Evolutionary conservation across 1,140 invertebrate genomes (phyloP).

Genomic region (Drosophila kohkoa): DNA sequence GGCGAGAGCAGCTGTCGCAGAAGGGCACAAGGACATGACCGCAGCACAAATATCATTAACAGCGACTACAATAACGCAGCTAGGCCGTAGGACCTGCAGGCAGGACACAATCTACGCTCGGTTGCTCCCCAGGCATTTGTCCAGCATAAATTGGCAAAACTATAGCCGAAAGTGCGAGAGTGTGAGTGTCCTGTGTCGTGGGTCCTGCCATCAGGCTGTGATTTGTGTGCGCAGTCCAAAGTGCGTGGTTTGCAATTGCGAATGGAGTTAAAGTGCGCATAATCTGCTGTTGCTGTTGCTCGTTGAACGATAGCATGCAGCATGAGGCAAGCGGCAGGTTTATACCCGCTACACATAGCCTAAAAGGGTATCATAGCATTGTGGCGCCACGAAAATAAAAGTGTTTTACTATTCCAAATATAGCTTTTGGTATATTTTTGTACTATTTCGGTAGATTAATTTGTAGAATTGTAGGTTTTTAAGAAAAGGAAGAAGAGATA

Average conservation of each 20-base stretch:
- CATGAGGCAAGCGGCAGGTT: neutral
- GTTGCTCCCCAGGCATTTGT: neutral
- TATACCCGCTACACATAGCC: too few species aligned
- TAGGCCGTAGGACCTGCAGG: slow-evolving; percentile 4
- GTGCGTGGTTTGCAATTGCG: slow-evolving; percentile 40
- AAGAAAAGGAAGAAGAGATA: too few species aligned
- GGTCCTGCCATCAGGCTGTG: neutral
- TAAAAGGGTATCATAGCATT: too few species aligned
- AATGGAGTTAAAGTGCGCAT: slow-evolving; percentile 20
- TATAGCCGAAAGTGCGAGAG: slow-evolving; percentile 8
- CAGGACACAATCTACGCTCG: slow-evolving; percentile 1
- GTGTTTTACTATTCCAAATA: too few species aligned
- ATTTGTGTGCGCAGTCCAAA: slow-evolving; percentile 18
- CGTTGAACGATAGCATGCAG: neutral
- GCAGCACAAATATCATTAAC: slow-evolving; percentile 59
- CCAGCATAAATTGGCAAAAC: slow-evolving; percentile 37
- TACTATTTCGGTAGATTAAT: too few species aligned
- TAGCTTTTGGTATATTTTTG: too few species aligned
- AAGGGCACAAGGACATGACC: neutral
- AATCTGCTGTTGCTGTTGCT: slow-evolving; percentile 1
- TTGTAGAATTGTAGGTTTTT: too few species aligned
- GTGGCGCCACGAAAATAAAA: too few species aligned
- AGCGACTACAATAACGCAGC: slow-evolving; percentile 4
- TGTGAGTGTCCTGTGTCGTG: slow-evolving; percentile 15
- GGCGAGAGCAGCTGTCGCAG: neutral